These are phyloP conservation scores for Orthosia gracilis DNA, from an alignment of 2,888 invertebrate genomes.

Conservation along the genomic window DNA sequence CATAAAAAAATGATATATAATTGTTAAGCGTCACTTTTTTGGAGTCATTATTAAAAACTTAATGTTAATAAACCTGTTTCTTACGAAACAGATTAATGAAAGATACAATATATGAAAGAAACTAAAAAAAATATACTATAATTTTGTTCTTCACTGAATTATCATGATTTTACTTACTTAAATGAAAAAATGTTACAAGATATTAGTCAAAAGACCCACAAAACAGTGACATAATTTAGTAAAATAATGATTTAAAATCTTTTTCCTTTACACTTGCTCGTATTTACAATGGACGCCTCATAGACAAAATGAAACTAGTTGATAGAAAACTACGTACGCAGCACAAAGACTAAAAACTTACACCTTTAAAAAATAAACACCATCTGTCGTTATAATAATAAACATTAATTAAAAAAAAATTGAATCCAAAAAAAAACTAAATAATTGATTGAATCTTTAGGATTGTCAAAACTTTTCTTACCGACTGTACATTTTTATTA, in stretches of 20 bases:
- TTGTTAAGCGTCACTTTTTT: constrained; percentile 75
- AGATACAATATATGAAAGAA: too few relatives aligned
- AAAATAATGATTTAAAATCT: constrained; percentile 38
- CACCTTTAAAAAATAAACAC: constrained; percentile 76
- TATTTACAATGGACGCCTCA: constrained; percentile 86
- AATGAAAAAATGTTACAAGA: constrained; percentile 10
- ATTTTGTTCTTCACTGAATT: background rate
- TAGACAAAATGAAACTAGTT: constrained; percentile 73
- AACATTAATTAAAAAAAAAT: background rate
- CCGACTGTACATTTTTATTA: constrained; percentile 8
- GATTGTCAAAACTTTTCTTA: constrained; percentile 1
- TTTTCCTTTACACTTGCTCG: constrained; percentile 89
- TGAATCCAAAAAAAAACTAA: background rate
- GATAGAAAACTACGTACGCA: constrained; percentile 80
- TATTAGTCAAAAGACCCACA: constrained; percentile 69
- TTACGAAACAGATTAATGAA: too few relatives aligned
- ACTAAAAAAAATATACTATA: background rate
- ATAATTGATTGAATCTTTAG: background rate
- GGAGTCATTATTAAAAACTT: constrained; percentile 39
- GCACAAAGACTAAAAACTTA: constrained; percentile 84
- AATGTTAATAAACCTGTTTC: too few relatives aligned
- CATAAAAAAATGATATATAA: constrained; percentile 52
- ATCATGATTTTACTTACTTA: background rate
- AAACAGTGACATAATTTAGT: constrained; percentile 79
- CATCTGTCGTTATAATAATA: constrained; percentile 69